Percentiles rank a stretch among this genome's conserved stretches.
phyloP scores from a whole-genome alignment of 2,113 vertebrate genomes.

The Centrocercus urophasianus region DNA sequence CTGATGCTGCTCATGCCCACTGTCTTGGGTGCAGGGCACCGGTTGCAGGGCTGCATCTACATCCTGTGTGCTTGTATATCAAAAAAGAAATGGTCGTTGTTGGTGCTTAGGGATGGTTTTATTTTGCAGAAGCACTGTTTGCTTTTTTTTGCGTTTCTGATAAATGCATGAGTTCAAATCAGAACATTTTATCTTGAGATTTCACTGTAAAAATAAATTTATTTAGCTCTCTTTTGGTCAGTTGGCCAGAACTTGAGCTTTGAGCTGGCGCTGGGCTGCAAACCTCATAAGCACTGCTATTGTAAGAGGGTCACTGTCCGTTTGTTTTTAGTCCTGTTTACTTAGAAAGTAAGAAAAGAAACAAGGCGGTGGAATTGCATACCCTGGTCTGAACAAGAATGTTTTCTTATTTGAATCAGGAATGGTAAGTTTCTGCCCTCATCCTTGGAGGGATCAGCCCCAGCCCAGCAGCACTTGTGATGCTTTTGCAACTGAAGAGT shows the following conservation, averaged over 20 bases:
- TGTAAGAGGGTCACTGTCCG: conserved; percentile 15
- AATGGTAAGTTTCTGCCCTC: background rate
- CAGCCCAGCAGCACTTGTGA: background rate
- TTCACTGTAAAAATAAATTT: background rate
- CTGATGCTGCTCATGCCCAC: no score
- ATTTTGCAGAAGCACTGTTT: background rate
- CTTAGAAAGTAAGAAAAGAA: conserved; percentile 4
- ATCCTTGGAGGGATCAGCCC: background rate
- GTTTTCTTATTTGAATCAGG: background rate
- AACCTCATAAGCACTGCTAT: background rate
- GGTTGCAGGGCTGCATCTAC: accelerated
- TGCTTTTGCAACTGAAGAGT: background rate
- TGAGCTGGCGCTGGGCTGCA: background rate
- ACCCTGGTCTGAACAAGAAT: background rate
- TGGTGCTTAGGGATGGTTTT: background rate
- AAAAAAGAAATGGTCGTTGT: background rate
- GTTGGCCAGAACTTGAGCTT: background rate
- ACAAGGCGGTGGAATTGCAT: background rate
- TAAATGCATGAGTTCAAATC: background rate
- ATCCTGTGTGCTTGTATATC: background rate
- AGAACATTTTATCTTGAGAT: background rate
- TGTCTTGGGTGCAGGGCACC: background rate
- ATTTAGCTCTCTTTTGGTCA: background rate
- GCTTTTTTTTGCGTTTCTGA: background rate
- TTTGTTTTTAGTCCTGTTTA: background rate